Base-by-base conservation (phyloP, 1,140 invertebrate genomes). In the Drosophila erecta region DNA sequence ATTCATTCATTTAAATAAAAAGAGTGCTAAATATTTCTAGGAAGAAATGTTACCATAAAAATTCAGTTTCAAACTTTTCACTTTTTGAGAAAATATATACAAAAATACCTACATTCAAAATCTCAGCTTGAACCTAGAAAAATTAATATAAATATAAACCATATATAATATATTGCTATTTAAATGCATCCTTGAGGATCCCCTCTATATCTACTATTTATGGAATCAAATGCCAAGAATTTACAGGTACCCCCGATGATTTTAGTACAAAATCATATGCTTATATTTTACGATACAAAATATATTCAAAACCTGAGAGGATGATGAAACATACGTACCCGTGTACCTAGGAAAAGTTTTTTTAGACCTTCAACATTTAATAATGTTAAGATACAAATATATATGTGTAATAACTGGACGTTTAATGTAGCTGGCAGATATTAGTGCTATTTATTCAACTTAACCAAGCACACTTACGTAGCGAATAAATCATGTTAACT, bases 401-500 rank as follows among this genome's bases (percentile, higher is more conserved):
- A 44, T 20, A 61, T 61, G 20, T 64, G 60, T n/a, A 64, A 46
- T 61, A 22, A 46, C 30, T 55, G 20, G 49, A 67, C 27, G 1
- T 37, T 12, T 37, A 20, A 2, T 74, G 57, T 55, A 54, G 35
- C 17, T 67, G 41, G 67, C 38, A 14, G 11, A 46, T 46, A 44
- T 49, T 37, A 37, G 64, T 57, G 30, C 41, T 53, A 57, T 44
- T 15, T 64, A 62, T 47, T 22, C 49, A 27, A 37, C 37, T 20
- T 43, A 55, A 24, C 50, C 27, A 38, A 73, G 14, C 24, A 72
- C 66, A 47, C 50, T 35, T 47, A 67, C 37, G 66, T 70, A 69
- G 35, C 56, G 35, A 70, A 70, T 70, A 70, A 70, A 70, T 20
- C 17, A 56, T 40, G 41, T 47, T 67, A 70, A 66, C 17, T 38